These are phyloP conservation scores for Girardia tigrina DNA, from an alignment of 2,888 invertebrate genomes.

Conservation along the genomic window DNA sequence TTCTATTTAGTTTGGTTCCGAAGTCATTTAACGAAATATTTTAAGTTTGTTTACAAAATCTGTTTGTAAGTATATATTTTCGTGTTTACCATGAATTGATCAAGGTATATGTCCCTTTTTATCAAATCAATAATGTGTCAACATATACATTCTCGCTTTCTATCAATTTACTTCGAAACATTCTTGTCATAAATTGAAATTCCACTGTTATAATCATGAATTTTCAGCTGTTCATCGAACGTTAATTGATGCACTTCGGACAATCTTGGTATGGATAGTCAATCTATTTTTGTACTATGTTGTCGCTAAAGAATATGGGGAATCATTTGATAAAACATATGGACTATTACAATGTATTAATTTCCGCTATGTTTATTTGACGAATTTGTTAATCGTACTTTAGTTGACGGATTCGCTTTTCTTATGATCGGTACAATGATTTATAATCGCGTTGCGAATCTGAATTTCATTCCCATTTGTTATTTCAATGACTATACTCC, in stretches of 20 bases:
- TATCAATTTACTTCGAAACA: no score
- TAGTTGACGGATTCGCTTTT: constrained; percentile 46
- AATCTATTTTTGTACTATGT: constrained; percentile 43
- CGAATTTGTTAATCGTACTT: constrained; percentile 28
- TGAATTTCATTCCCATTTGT: background rate
- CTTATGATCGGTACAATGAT: constrained; percentile 44
- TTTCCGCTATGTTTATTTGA: constrained; percentile 27
- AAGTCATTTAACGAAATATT: no score
- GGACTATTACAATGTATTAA: constrained; percentile 43
- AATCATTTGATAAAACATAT: constrained; percentile 40
- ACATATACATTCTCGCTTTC: no score
- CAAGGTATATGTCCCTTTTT: no score
- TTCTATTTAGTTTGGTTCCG: no score
- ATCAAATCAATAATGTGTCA: no score
- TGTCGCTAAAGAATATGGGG: constrained; percentile 39
- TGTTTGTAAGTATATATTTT: no score
- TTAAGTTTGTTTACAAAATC: no score
- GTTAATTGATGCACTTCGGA: constrained; percentile 44
- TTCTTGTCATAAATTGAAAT: no score
- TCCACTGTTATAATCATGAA: no score
- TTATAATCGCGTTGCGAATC: constrained; percentile 42
- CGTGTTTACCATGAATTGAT: no score
- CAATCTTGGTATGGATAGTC: constrained; percentile 43
- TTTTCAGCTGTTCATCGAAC: constrained; percentile 44
- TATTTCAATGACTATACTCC: background rate